A percentile compares a stretch with the other conserved stretches of the same genome.
These are phyloP conservation scores for Coleophora deauratella DNA, from an alignment of 2,888 invertebrate genomes.

Conservation along the genomic window DNA sequence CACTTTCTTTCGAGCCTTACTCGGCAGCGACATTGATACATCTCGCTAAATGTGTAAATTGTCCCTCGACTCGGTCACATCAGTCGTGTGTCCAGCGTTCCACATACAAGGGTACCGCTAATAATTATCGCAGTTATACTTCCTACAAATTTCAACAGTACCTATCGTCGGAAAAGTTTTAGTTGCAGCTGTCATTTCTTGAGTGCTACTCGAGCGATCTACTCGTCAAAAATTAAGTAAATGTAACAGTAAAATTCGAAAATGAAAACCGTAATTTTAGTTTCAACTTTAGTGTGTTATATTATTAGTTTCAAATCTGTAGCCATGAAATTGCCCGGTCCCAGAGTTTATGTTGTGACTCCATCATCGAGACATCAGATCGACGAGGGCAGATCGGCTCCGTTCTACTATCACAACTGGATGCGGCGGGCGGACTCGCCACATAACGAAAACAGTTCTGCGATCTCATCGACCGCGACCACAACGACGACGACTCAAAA, in stretches of 20 bases:
- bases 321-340: slow-evolving; percentile 44
- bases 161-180: slow-evolving; percentile 32
- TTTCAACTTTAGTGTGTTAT: slow-evolving; percentile 30
- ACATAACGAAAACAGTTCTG: slow-evolving; percentile 15
- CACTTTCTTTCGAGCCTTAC: slow-evolving; percentile 51
- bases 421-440: slow-evolving; percentile 54
- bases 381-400: slow-evolving; percentile 45
- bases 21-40: slow-evolving; percentile 42
- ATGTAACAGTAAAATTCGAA: slow-evolving; percentile 26
- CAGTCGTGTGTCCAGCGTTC: slow-evolving; percentile 54
- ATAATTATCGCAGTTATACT: slow-evolving; percentile 63
- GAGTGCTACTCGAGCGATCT: slow-evolving; percentile 38
- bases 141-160: slow-evolving; percentile 25
- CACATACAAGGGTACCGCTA: slow-evolving; percentile 63
- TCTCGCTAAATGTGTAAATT: slow-evolving; percentile 64
- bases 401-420: slow-evolving; percentile 65
- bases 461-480: slow-evolving; percentile 16
- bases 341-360: slow-evolving; percentile 60
- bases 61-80: slow-evolving; percentile 41
- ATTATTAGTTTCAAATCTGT: slow-evolving; percentile 19
- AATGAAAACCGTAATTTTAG: slow-evolving; percentile 17
- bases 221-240: slow-evolving; percentile 29
- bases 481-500: slow-evolving; percentile 32
- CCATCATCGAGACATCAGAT: slow-evolving; percentile 39
- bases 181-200: slow-evolving; percentile 40